Conservation (phyloP, 2,888 invertebrate species). For the Omphaloscelis lunosa region DNA sequence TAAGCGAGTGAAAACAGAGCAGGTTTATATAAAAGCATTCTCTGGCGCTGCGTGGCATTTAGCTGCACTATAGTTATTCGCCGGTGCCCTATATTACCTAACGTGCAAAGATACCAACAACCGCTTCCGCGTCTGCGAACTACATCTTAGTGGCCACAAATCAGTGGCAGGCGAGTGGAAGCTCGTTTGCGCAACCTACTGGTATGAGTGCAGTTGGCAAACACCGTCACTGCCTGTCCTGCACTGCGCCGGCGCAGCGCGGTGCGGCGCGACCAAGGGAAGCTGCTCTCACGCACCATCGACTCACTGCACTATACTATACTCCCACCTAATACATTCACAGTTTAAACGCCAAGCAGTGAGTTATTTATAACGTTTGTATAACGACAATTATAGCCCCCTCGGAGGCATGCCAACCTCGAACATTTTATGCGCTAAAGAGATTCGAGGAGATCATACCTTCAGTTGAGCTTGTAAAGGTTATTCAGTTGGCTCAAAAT, state of each 20-base stretch:
- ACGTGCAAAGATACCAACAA: conserved; percentile 60
- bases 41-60: conserved; percentile 67
- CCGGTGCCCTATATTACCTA: conserved; percentile 72
- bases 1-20: conserved; percentile 55
- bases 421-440: conserved; percentile 9
- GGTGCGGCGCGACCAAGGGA: neutral
- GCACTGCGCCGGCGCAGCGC: conserved; percentile 12
- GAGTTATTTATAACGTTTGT: conserved; percentile 20
- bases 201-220: conserved; percentile 58
- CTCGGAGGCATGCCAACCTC: conserved; percentile 11
- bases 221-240: conserved; percentile 58
- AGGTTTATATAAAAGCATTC: conserved; percentile 65
- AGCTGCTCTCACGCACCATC: neutral
- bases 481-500: conserved; percentile 29
- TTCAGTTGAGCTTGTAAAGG: conserved; percentile 38
- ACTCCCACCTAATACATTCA: conserved; percentile 5
- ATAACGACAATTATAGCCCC: conserved; percentile 2
- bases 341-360: neutral
- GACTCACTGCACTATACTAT: neutral
- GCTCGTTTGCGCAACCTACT: conserved; percentile 67
- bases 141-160: conserved; percentile 73
- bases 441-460: conserved; percentile 19
- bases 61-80: conserved; percentile 67
- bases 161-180: conserved; percentile 68
- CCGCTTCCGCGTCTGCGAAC: conserved; percentile 72